phyloP scores from a whole-genome alignment of 1,140 invertebrate species.

The Lycorma delicatula region DNA sequence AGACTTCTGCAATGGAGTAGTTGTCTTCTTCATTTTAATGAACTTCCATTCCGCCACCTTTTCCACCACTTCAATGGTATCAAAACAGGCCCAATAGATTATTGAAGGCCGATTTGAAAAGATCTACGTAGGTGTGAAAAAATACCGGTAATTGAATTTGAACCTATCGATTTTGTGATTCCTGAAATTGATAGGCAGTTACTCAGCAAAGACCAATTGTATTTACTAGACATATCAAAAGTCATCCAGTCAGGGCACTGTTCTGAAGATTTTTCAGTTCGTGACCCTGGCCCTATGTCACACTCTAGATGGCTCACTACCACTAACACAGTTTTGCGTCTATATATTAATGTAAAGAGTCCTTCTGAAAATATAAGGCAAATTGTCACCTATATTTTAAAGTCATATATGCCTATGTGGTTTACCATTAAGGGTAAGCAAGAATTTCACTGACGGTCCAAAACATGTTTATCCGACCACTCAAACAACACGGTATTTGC shows the following conservation, averaged over 20 bases:
- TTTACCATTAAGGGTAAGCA: constrained; percentile 33
- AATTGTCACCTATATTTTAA: constrained; percentile 28
- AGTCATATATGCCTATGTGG: constrained; percentile 34
- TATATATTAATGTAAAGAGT: constrained; percentile 28
- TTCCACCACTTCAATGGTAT: constrained; percentile 28
- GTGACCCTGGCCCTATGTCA: constrained; percentile 32
- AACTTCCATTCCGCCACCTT: constrained; percentile 28
- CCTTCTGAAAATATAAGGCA: constrained; percentile 25
- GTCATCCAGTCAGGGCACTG: constrained; percentile 27
- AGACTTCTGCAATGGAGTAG: constrained; percentile 27
- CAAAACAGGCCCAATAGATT: constrained; percentile 26
- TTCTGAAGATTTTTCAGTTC: constrained; percentile 28
- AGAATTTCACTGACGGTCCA: constrained; percentile 28
- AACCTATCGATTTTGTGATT: constrained; percentile 19
- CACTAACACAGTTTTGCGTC: constrained; percentile 29
- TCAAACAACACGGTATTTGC: constrained; percentile 19
- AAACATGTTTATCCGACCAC: constrained; percentile 24
- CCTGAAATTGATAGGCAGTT: constrained; percentile 19
- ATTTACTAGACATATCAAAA: constrained; percentile 26
- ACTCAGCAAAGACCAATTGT: constrained; percentile 31
- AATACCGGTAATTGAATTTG: constrained; percentile 20
- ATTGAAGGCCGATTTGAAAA: constrained; percentile 28
- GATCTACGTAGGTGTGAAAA: constrained; percentile 25
- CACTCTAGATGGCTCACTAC: too few species aligned
- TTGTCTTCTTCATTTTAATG: constrained; percentile 31